Evolutionary conservation across 2,113 vertebrate species (phyloP).

Genomic region (Anolis sagrei): DNA sequence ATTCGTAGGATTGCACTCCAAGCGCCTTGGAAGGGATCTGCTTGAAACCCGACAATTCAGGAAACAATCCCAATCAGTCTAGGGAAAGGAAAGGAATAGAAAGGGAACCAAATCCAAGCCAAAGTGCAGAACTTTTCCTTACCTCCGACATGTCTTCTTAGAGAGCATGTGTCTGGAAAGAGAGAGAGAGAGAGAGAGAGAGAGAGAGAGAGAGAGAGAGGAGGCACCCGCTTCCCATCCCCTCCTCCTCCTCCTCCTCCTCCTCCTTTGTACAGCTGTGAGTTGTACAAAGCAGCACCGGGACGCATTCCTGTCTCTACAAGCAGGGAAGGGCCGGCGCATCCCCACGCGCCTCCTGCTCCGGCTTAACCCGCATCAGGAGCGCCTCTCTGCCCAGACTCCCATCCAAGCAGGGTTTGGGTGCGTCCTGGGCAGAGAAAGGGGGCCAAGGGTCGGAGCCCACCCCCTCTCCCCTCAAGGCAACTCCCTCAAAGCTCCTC

Average conservation of each 20-base stretch:
- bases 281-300: constrained; percentile 84
- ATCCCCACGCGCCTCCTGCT: constrained; percentile 80
- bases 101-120: constrained; percentile 46
- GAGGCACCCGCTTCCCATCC: constrained; percentile 85
- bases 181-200: no score
- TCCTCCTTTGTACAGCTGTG: constrained; percentile 45
- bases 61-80: no score
- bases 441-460: no score
- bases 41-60: no score
- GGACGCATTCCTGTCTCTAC: constrained; percentile 85
- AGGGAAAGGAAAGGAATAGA: no score
- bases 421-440: no score
- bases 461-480: no score
- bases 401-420: no score
- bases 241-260: constrained; percentile 70
- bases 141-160: constrained; percentile 92
- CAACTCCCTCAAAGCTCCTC: no score
- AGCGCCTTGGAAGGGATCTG: no score
- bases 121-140: constrained; percentile 77
- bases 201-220: no score
- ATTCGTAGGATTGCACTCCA: constrained; percentile 33
- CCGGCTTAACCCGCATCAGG: constrained; percentile 75
- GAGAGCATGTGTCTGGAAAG: constrained; percentile 82
- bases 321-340: constrained; percentile 81
- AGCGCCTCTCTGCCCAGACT: no score